Evolutionary conservation across 2,797 vertebrate genomes (phyloP).

Genomic region (Loriculus beryllinus): DNA sequence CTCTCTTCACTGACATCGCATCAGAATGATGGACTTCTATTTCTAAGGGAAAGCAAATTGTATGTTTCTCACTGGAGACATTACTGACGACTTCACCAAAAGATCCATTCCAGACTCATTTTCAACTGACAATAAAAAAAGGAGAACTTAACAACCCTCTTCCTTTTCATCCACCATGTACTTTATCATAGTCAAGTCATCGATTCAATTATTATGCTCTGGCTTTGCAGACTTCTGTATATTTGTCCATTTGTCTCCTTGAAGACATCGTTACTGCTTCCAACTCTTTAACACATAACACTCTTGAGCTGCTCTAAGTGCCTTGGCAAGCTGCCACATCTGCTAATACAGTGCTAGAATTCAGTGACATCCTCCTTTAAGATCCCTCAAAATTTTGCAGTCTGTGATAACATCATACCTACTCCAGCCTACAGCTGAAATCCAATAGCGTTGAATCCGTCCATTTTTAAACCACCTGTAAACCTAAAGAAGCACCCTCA

Average conservation of each 20-base stretch:
- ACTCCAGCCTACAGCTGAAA: not conserved
- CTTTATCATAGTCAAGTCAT: constrained; percentile 52
- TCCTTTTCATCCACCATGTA: not conserved
- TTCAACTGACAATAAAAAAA: constrained; percentile 43
- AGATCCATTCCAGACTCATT: constrained; percentile 13
- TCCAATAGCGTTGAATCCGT: not conserved
- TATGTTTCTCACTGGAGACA: constrained; percentile 11
- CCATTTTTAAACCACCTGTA: not conserved
- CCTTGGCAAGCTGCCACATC: not conserved
- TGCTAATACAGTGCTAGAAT: not conserved
- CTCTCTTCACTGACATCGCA: not conserved
- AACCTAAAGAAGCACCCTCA: not conserved
- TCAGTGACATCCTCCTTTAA: not conserved
- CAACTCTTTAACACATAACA: not conserved
- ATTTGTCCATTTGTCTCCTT: constrained; percentile 51
- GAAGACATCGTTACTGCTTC: not conserved
- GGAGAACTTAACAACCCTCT: constrained; percentile 17
- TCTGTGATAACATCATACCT: not conserved
- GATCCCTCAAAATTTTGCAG: not conserved
- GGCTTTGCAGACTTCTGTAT: constrained; percentile 14
- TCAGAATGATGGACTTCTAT: constrained; percentile 5
- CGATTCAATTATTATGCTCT: constrained; percentile 27
- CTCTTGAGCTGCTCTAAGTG: not conserved
- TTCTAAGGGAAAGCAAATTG: not conserved
- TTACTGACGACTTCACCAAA: constrained; percentile 14